phyloP scores from a whole-genome alignment of 2,888 invertebrate species.

The Diabrotica balteata region DNA sequence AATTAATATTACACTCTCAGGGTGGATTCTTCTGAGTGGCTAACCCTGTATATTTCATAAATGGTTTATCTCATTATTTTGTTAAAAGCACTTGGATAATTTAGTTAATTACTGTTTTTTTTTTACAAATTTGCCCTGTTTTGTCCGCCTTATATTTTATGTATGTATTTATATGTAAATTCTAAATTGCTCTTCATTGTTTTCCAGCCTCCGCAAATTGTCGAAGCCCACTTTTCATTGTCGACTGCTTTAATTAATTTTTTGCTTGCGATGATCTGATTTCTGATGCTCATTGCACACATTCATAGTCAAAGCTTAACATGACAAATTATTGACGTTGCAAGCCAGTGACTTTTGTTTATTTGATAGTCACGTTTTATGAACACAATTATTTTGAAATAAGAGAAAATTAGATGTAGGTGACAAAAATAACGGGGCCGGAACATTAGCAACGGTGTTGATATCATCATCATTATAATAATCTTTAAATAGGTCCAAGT shows the following conservation, averaged over 20 bases:
- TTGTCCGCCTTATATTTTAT: too few species aligned
- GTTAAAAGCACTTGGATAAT: too few species aligned
- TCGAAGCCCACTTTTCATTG: not conserved
- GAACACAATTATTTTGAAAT: constrained; percentile 27
- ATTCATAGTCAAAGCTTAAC: not conserved
- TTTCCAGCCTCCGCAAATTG: too few species aligned
- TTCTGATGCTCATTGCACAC: constrained; percentile 2
- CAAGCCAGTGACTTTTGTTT: constrained; percentile 25
- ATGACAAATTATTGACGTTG: constrained; percentile 20
- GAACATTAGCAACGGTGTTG: constrained; percentile 16
- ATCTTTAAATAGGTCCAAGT: too few species aligned
- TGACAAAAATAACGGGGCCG: constrained; percentile 30
- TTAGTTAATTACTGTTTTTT: too few species aligned
- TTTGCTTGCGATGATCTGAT: not conserved
- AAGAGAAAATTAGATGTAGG: constrained; percentile 28
- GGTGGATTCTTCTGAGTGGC: too few species aligned
- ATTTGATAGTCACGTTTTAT: constrained; percentile 28
- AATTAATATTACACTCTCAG: too few species aligned
- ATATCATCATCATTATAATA: constrained; percentile 3
- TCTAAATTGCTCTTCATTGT: too few species aligned
- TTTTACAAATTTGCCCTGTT: too few species aligned
- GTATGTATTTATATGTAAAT: too few species aligned
- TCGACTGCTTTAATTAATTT: not conserved
- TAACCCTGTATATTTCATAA: too few species aligned
- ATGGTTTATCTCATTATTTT: too few species aligned